phyloP scores from a whole-genome alignment of 1,140 invertebrate genomes.

The Thalassaphorura encarpata region DNA sequence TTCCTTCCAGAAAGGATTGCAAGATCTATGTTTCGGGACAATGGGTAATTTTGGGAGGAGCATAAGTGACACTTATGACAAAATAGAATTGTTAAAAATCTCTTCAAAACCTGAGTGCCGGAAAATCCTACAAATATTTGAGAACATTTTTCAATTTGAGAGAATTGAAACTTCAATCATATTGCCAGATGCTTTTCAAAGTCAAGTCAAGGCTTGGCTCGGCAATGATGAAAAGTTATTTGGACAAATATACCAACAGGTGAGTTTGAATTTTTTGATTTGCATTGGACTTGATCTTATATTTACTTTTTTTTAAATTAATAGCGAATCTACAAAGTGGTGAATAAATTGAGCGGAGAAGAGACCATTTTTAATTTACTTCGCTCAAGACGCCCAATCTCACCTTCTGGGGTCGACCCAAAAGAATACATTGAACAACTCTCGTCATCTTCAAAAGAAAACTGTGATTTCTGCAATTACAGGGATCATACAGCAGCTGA shows the following conservation, averaged over 20 bases:
- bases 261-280: constrained; percentile 5
- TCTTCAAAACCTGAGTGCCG: constrained; percentile 4
- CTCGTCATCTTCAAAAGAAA: constrained; percentile 20
- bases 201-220: constrained; percentile 25
- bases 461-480: constrained; percentile 39
- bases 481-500: constrained; percentile 39
- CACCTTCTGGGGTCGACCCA: constrained; percentile 17
- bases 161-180: constrained; percentile 1
- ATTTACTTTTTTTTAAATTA: constrained; percentile 2
- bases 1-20: neutral
- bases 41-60: neutral
- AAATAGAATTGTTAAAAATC: constrained; percentile 5
- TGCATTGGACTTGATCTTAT: neutral
- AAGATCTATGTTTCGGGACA: neutral
- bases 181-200: constrained; percentile 19
- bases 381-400: constrained; percentile 37
- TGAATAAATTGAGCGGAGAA: constrained; percentile 38
- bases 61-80: constrained; percentile 9
- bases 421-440: constrained; percentile 31
- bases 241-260: constrained; percentile 20
- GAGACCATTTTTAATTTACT: constrained; percentile 40
- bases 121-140: constrained; percentile 9
- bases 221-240: constrained; percentile 16
- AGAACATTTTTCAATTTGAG: constrained; percentile 15
- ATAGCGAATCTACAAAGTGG: constrained; percentile 36